Conservation (phyloP, 2,888 invertebrate genomes). For the Thelaira solivaga region DNA sequence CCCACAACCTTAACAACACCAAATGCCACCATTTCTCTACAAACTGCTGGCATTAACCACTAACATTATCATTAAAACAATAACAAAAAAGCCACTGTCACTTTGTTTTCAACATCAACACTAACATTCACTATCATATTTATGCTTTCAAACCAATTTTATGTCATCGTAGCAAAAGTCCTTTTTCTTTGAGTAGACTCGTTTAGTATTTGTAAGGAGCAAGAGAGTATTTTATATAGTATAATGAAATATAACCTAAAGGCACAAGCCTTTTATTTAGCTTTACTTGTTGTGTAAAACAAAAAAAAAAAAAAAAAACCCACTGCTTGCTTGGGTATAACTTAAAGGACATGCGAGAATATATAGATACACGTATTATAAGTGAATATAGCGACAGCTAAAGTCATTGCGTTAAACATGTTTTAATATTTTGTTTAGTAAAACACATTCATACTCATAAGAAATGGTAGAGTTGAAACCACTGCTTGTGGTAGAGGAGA, state of each 20-base stretch:
- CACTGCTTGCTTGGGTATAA: not conserved
- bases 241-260: constrained; percentile 38
- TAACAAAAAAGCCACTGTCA: constrained; percentile 56
- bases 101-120: constrained; percentile 29
- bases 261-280: constrained; percentile 38
- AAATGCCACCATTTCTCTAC: not conserved
- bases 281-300: not conserved
- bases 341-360: not conserved
- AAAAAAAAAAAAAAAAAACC: too few species aligned
- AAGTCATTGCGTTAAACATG: not conserved
- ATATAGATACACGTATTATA: not conserved
- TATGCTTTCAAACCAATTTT: constrained; percentile 5
- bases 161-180: constrained; percentile 6
- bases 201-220: not conserved
- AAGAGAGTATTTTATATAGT: constrained; percentile 4
- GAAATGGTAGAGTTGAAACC: too few species aligned
- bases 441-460: too few species aligned
- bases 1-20: not conserved
- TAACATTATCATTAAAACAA: constrained; percentile 33
- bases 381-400: not conserved
- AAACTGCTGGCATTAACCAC: constrained; percentile 8
- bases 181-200: constrained; percentile 20
- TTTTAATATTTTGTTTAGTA: not conserved
- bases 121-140: constrained; percentile 5
- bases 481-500: too few species aligned